phyloP scores from a whole-genome alignment of 92 coral and sea anemone genomes.

The Phymanthus crucifer region DNA sequence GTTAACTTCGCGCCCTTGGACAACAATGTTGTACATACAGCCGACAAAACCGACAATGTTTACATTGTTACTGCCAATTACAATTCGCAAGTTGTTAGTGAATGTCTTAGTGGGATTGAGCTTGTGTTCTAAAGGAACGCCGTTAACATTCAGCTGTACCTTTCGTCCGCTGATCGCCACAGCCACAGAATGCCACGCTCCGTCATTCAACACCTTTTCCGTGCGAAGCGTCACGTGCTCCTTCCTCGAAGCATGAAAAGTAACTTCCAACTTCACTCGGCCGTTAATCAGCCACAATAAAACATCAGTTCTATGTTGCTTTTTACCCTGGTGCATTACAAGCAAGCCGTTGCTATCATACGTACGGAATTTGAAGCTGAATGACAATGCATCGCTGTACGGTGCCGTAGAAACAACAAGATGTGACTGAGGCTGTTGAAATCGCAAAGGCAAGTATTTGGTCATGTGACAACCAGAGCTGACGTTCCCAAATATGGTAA shows the following conservation, averaged over 20 bases:
- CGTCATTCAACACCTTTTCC: constrained; percentile 60
- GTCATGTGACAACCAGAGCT: constrained; percentile 32
- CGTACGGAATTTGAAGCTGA: constrained; percentile 82
- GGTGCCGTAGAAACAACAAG: constrained; percentile 38
- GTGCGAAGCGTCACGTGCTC: constrained; percentile 39
- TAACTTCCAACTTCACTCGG: constrained; percentile 57
- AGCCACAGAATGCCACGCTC: constrained; percentile 78
- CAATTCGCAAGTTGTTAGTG: constrained; percentile 42
- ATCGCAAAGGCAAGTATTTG: constrained; percentile 63
- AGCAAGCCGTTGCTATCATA: constrained; percentile 73
- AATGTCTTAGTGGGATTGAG: constrained; percentile 34
- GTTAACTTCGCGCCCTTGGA: constrained; percentile 59
- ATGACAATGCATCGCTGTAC: constrained; percentile 34
- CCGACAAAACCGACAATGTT: constrained; percentile 63
- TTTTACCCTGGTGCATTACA: constrained; percentile 49
- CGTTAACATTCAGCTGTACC: constrained; percentile 57
- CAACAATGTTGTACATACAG: constrained; percentile 70
- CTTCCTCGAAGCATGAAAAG: constrained; percentile 26
- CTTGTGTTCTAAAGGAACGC: constrained; percentile 22
- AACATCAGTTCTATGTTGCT: constrained; percentile 43
- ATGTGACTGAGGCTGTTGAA: constrained; percentile 62
- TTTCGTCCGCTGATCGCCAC: constrained; percentile 53
- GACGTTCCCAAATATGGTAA: constrained; percentile 42
- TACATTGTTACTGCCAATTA: constrained; percentile 48
- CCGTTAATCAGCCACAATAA: constrained; percentile 54